Evolutionary conservation across 2,113 vertebrate species (phyloP), one percentile per base, ranked within the genome.

Genomic region (Proterorhinus semilunaris): DNA sequence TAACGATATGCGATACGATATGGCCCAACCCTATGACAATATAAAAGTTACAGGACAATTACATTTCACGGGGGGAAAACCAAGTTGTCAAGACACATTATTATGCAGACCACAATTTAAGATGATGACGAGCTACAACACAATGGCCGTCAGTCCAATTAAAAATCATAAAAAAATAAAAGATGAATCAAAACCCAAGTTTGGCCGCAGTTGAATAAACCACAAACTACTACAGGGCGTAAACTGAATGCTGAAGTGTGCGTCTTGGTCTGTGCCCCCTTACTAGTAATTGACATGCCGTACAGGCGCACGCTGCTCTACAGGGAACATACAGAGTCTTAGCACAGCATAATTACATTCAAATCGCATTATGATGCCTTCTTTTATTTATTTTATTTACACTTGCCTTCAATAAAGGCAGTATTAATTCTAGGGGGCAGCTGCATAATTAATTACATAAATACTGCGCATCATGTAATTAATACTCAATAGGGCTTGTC

Each of bases 311-410:
- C 58, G n/a, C 51, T 13, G 42, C 53, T 17, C 53, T 44, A 54
- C 9, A 16, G 21, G 27, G 61, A 65, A 43, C 10, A 61, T 16
- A 45, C 58, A 16, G 44, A 76, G 43, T 63, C 17, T 65, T 16
- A 53, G 13, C 27, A 43, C 48, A 15, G 51, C 5, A 74, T 62
- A 78, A 72, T 73, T 58, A 70, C 49, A 68, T 51, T 64, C 2
- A 69, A 3, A 76, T 36, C 47, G 58, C 50, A 78, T 73, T 71
- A 59, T 16, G 65, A 65, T 68, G 10, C 44, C 42, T 61, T 61
- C 5, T 46, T 65, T 80, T 75, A 78, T 59, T 44, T 65, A 62
- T n/a, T n/a, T n/a, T n/a, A n/a, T n/a, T n/a, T n/a, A 44, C 46
- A 69, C 62, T 75, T 66, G 50, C 65, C 58, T 42, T 11, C 10